Conservation (phyloP, 2,888 invertebrate species). For the Plebejus anna region DNA sequence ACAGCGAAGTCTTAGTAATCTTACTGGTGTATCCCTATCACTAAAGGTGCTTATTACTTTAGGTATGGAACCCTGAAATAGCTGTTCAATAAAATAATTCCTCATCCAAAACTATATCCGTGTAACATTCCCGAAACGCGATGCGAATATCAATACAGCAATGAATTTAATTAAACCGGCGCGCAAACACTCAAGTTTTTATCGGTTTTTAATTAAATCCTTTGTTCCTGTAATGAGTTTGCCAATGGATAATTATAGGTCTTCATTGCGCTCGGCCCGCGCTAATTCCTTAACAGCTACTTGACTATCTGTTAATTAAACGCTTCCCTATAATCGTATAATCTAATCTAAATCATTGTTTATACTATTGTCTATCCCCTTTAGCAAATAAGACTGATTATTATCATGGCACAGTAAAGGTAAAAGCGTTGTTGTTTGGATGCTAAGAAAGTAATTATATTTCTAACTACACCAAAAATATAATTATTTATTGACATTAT, state of each 20-base stretch:
- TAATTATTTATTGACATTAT: no score
- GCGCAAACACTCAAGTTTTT: slow-evolving; percentile 49
- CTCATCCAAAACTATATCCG: slow-evolving; percentile 24
- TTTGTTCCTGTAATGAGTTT: slow-evolving; percentile 37
- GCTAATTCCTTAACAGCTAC: slow-evolving; percentile 28
- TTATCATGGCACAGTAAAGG: no score
- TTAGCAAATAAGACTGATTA: no score
- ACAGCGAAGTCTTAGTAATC: no score
- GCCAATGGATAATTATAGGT: slow-evolving; percentile 24
- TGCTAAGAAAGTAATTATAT: no score
- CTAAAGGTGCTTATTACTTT: no score
- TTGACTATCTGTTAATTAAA: slow-evolving; percentile 23
- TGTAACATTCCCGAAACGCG: slow-evolving; percentile 38
- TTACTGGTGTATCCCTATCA: no score
- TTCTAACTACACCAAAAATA: no score
- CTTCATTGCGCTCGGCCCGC: slow-evolving; percentile 4
- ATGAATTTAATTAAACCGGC: slow-evolving; percentile 52
- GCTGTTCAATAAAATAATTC: not conserved
- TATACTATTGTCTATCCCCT: no score
- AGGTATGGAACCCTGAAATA: no score
- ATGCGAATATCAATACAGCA: slow-evolving; percentile 50
- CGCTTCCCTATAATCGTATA: slow-evolving; percentile 23
- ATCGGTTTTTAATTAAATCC: slow-evolving; percentile 49
- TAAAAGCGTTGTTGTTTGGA: no score
- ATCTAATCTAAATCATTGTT: slow-evolving; percentile 6